These are phyloP conservation scores for Leptatherina wallacei DNA, from an alignment of 2,797 vertebrate species.

Conservation along the genomic window DNA sequence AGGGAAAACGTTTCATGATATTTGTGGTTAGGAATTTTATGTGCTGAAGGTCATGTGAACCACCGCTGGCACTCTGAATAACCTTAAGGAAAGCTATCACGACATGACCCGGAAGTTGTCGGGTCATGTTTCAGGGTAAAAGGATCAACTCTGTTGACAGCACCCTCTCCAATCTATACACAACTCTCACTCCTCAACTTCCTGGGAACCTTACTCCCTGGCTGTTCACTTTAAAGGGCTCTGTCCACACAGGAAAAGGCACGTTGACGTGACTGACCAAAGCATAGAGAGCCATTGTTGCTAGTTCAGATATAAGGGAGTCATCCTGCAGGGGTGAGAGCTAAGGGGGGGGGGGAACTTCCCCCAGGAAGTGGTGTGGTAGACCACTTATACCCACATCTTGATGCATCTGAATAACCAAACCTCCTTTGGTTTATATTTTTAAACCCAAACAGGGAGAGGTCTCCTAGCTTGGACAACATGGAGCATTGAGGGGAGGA, in stretches of 20 bases:
- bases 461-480: conserved; percentile 45
- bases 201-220: conserved; percentile 68
- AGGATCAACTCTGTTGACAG: conserved; percentile 74
- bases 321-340: conserved; percentile 41
- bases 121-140: conserved; percentile 74
- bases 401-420: conserved; percentile 45
- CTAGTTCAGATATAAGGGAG: conserved; percentile 41
- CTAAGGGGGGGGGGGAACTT: conserved; percentile 33
- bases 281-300: conserved; percentile 67
- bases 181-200: conserved; percentile 68
- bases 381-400: conserved; percentile 55
- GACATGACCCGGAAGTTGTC: conserved; percentile 76
- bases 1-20: conserved; percentile 52
- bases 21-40: conserved; percentile 66
- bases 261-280: conserved; percentile 48
- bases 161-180: conserved; percentile 68
- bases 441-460: conserved; percentile 42
- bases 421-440: conserved; percentile 39
- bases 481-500: conserved; percentile 16
- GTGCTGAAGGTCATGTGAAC: conserved; percentile 81
- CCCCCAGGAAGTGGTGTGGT: conserved; percentile 50
- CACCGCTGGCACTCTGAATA: conserved; percentile 72
- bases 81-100: conserved; percentile 73
- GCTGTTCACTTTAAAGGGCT: conserved; percentile 56
- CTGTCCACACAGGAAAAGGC: conserved; percentile 61